A percentile compares a stretch with the other conserved stretches of the same genome.
phyloP scores from a whole-genome alignment of 35 echinoderm and acorn worm genomes.

The Apostichopus japonicus region DNA sequence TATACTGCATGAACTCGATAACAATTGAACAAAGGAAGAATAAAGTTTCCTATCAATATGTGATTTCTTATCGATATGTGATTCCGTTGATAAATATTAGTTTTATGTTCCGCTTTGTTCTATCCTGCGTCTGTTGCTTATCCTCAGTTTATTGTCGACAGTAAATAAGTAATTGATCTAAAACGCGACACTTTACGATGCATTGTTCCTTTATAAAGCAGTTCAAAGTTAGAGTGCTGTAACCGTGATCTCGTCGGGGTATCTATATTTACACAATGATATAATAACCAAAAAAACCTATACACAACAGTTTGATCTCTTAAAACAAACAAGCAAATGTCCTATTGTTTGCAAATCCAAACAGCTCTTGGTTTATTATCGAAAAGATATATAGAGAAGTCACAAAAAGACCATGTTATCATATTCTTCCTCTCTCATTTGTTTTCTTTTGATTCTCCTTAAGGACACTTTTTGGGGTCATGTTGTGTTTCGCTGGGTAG shows the following conservation, averaged over 20 bases:
- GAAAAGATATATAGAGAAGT: neutral
- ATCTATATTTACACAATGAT: neutral
- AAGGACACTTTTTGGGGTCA: neutral
- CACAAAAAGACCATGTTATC: neutral
- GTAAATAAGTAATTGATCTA: too few relatives aligned
- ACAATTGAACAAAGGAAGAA: too few relatives aligned
- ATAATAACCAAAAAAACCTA: neutral
- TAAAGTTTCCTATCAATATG: too few relatives aligned
- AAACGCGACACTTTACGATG: neutral
- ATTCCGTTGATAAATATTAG: too few relatives aligned
- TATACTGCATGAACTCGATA: too few relatives aligned
- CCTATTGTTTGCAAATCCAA: conserved; percentile 40
- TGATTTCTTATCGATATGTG: too few relatives aligned
- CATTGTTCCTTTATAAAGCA: neutral
- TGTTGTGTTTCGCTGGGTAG: neutral
- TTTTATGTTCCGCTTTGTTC: too few relatives aligned
- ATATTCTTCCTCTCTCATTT: neutral
- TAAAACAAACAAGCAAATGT: conserved; percentile 7
- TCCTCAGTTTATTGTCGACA: too few relatives aligned
- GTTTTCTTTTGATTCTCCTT: neutral
- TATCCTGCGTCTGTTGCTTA: too few relatives aligned
- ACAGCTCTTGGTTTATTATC: neutral
- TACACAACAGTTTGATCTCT: conserved; percentile 14
- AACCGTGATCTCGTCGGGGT: neutral
- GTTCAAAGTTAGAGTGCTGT: neutral